phyloP scores from a whole-genome alignment of 2,797 vertebrate genomes.

The Protosalanx chinensis region DNA sequence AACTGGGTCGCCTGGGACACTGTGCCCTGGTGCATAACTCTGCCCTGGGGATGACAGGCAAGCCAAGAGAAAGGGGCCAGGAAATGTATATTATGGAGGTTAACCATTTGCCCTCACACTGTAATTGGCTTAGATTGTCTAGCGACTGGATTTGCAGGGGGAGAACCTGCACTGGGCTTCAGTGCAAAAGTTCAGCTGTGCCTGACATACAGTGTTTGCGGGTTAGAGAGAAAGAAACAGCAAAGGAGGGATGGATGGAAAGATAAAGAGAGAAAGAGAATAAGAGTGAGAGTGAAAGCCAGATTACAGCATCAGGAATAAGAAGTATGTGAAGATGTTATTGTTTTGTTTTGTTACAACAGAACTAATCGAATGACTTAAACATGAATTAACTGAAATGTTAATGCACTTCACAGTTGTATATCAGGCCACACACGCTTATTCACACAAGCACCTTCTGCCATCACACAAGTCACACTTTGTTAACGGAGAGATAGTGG shows the following conservation, averaged over 20 bases:
- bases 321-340: no score
- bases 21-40: constrained; percentile 69
- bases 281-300: neutral
- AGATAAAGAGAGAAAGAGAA: neutral
- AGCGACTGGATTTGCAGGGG: constrained; percentile 89
- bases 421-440: constrained; percentile 17
- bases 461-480: constrained; percentile 41
- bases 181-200: constrained; percentile 72
- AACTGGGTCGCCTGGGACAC: constrained; percentile 75
- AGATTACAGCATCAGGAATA: no score
- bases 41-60: constrained; percentile 73
- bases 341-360: neutral
- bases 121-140: constrained; percentile 99
- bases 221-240: constrained; percentile 5
- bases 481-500: constrained; percentile 28
- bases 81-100: constrained; percentile 81
- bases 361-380: neutral
- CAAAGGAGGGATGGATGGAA: neutral
- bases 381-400: neutral
- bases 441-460: constrained; percentile 12
- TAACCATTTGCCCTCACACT: constrained; percentile 83
- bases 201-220: constrained; percentile 38
- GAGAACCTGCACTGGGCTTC: constrained; percentile 61
- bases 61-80: constrained; percentile 75
- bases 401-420: constrained; percentile 12